These are phyloP conservation scores for Eretmochelys imbricata DNA, from an alignment of 2,113 vertebrate genomes.

Conservation along the genomic window DNA sequence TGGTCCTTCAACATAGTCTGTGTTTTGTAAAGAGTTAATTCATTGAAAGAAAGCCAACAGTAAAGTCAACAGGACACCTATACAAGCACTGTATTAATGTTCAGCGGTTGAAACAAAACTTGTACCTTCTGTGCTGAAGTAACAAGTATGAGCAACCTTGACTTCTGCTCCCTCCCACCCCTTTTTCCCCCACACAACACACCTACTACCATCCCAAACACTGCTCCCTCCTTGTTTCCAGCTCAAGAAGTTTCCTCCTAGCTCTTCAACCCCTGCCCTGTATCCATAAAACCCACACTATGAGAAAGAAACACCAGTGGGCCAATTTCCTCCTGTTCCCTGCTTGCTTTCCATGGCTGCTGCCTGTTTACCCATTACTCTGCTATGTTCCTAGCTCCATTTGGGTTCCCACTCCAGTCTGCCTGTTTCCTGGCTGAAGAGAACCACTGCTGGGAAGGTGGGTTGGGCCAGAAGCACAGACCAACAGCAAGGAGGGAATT, in stretches of 20 bases:
- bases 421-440: background rate
- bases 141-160: background rate
- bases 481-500: background rate
- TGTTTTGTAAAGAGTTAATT: background rate
- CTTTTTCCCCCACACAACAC: rapidly evolving
- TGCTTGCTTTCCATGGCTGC: background rate
- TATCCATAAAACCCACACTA: background rate
- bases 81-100: background rate
- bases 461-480: background rate
- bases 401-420: background rate
- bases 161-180: background rate
- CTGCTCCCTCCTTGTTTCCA: background rate
- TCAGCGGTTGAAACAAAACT: background rate
- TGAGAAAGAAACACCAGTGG: background rate
- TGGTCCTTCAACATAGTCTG: background rate
- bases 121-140: background rate
- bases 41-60: background rate
- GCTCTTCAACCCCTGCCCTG: background rate
- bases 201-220: background rate
- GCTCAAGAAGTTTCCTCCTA: background rate
- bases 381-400: background rate
- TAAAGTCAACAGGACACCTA: background rate
- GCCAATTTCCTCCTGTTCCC: background rate
- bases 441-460: background rate
- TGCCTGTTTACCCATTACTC: background rate